Evolutionary conservation across 2,888 invertebrate genomes (phyloP).

Genomic region (Eledone cirrhosa): DNA sequence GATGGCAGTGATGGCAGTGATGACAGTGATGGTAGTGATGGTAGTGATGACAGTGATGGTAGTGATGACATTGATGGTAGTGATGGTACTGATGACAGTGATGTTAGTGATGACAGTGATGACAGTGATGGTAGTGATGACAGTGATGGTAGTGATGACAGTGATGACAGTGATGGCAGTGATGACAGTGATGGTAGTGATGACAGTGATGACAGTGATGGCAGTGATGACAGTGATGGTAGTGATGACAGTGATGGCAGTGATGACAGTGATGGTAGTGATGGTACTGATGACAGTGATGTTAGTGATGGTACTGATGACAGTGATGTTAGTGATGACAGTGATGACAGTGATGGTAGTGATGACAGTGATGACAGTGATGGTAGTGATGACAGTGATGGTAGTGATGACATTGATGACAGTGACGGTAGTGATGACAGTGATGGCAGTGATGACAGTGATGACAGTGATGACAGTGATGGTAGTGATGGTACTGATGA

Average conservation of each 20-base stretch:
- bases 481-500: background rate
- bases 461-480: background rate
- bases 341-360: background rate
- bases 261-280: conserved; percentile 24
- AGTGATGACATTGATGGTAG: no score
- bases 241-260: conserved; percentile 26
- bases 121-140: conserved; percentile 30
- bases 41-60: conserved; percentile 1
- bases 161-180: conserved; percentile 28
- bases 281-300: conserved; percentile 21
- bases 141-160: conserved; percentile 30
- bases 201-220: conserved; percentile 9
- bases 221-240: conserved; percentile 26
- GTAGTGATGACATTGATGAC: no score
- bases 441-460: background rate
- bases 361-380: conserved; percentile 4
- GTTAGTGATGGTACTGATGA: no score
- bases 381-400: no score
- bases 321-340: no score
- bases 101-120: no score
- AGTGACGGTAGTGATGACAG: no score
- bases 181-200: background rate
- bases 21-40: background rate
- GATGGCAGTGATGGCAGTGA: conserved; percentile 8
- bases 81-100: no score